Evolutionary conservation across 1,140 invertebrate species (phyloP).

Genomic region (Aleiodes sp.): DNA sequence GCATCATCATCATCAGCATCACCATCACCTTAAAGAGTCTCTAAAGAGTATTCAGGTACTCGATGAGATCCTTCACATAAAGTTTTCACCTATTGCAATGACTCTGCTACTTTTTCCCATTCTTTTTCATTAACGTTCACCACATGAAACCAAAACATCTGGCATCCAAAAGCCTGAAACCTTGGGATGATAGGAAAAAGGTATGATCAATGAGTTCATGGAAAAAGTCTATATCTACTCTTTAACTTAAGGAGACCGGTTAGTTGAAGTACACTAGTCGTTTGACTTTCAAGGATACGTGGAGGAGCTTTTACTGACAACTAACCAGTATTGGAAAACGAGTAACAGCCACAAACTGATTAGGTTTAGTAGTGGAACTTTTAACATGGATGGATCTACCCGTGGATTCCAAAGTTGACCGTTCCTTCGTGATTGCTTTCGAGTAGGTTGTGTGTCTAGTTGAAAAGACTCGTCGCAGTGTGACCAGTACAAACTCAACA

Average conservation of each 20-base stretch:
- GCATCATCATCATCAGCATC: background rate
- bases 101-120: background rate
- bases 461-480: background rate
- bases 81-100: background rate
- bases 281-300: background rate
- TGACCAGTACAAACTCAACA: background rate
- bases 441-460: background rate
- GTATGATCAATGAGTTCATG: background rate
- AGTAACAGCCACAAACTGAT: background rate
- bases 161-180: background rate
- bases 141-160: background rate
- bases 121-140: background rate
- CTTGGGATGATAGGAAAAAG: background rate
- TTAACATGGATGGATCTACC: background rate
- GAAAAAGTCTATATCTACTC: no score
- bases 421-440: background rate
- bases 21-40: no score
- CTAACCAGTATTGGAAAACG: background rate
- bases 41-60: no score
- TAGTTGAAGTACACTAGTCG: background rate
- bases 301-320: background rate
- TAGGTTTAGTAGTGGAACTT: background rate
- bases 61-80: no score
- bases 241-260: background rate
- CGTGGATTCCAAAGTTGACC: background rate